A percentile compares a stretch with the other conserved stretches of the same genome.
Evolutionary conservation across 2,797 vertebrate genomes (phyloP).

Genomic region (Myiotriccus ornatus): DNA sequence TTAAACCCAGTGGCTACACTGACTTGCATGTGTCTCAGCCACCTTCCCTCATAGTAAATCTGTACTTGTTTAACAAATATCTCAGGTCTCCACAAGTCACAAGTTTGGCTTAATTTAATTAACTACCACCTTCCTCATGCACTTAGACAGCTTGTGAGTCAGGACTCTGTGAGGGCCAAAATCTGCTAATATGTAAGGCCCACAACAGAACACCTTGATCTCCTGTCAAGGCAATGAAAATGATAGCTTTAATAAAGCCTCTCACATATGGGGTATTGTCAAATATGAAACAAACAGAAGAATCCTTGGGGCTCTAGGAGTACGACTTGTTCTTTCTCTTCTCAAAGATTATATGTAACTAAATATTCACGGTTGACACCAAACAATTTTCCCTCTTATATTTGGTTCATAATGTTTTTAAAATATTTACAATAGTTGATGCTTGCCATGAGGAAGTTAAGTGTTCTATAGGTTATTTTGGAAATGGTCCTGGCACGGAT

Average conservation of each 20-base stretch:
- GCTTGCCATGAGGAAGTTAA: not conserved
- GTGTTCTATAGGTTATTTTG: not conserved
- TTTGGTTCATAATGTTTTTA: not conserved
- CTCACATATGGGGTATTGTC: not conserved
- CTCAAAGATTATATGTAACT: not conserved
- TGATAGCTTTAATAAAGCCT: not conserved
- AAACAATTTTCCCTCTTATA: not conserved
- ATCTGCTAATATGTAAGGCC: not conserved
- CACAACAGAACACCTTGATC: not conserved
- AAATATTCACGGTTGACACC: not conserved
- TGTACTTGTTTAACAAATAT: not conserved
- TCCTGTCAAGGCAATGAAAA: not conserved
- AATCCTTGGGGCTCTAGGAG: not conserved
- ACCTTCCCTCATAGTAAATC: not conserved
- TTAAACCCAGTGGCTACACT: not conserved
- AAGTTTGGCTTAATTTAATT: not conserved
- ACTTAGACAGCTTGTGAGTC: not conserved
- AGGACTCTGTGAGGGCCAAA: not conserved
- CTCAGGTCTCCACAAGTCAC: not conserved
- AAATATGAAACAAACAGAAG: not conserved
- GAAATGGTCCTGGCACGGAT: not conserved
- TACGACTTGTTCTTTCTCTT: not conserved
- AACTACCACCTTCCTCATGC: not conserved
- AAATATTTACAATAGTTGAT: not conserved
- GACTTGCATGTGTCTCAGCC: not conserved